These are phyloP conservation scores for Chiloscyllium plagiosum DNA, from an alignment of 2,113 vertebrate genomes.

Conservation along the genomic window DNA sequence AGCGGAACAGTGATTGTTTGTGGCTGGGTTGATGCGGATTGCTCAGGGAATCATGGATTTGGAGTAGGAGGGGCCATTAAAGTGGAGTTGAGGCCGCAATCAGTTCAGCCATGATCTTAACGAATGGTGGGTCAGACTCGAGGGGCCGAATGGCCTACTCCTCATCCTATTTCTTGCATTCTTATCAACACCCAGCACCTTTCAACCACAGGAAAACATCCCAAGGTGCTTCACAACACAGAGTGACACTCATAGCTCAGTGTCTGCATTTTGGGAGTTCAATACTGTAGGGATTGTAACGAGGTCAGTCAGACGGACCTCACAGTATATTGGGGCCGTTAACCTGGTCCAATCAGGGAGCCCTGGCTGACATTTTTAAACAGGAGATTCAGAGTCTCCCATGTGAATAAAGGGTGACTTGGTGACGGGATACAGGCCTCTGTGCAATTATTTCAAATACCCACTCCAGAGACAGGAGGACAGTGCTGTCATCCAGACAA, in stretches of 20 bases:
- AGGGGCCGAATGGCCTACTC: background rate
- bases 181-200: background rate
- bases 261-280: no score
- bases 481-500: background rate
- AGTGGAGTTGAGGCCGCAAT: background rate
- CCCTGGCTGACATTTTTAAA: no score
- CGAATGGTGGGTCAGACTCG: background rate
- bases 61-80: background rate
- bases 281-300: no score
- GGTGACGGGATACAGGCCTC: no score
- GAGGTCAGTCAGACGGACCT: no score
- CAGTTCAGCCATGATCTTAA: background rate
- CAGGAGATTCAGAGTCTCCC: no score
- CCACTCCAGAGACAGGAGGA: background rate
- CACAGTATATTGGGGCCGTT: background rate
- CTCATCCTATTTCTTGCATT: no score
- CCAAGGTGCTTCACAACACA: background rate
- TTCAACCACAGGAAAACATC: background rate
- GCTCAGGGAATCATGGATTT: background rate
- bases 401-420: no score
- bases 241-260: background rate
- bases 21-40: background rate
- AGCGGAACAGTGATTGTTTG: background rate
- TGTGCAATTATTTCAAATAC: background rate
- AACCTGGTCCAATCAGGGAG: no score